Evolutionary conservation across 2,797 vertebrate species (phyloP).

Genomic region (Clarias pachynema): DNA sequence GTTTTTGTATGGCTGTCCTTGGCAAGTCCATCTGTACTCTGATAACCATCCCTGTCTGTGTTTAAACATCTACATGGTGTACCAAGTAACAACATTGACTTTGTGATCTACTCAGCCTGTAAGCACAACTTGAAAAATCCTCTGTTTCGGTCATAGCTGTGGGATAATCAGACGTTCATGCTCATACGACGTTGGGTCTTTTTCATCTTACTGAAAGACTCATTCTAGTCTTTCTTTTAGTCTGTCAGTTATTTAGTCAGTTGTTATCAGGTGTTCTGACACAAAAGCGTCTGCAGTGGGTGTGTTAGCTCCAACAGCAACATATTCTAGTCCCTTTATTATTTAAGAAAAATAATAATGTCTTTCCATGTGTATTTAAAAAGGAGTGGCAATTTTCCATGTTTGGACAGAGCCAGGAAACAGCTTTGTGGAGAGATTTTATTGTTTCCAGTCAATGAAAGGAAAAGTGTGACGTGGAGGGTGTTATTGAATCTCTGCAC

Average conservation of each 20-base stretch:
- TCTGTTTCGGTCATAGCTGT: not conserved
- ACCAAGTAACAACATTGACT: too few relatives aligned
- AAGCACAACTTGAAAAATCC: not conserved
- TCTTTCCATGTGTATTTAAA: constrained; percentile 31
- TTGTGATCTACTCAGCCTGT: not conserved
- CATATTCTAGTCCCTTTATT: constrained; percentile 28
- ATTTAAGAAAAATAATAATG: constrained; percentile 39
- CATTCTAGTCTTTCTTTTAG: not conserved
- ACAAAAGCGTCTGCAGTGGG: not conserved
- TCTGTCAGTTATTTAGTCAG: not conserved
- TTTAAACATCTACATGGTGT: not conserved
- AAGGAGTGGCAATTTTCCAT: constrained; percentile 57
- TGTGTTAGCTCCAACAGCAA: constrained; percentile 19
- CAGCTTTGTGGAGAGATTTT: constrained; percentile 75
- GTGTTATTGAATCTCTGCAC: constrained; percentile 76
- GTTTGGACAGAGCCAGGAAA: constrained; percentile 76
- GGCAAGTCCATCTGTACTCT: not conserved
- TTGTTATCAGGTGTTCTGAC: constrained; percentile 4
- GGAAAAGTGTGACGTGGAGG: constrained; percentile 80
- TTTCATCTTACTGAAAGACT: not conserved
- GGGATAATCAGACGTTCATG: not conserved
- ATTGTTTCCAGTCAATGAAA: constrained; percentile 84
- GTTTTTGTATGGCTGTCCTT: not conserved
- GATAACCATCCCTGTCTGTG: not conserved
- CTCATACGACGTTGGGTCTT: not conserved